phyloP scores from a whole-genome alignment of 2,113 vertebrate genomes.

The Oxygymnocypris stewartii region DNA sequence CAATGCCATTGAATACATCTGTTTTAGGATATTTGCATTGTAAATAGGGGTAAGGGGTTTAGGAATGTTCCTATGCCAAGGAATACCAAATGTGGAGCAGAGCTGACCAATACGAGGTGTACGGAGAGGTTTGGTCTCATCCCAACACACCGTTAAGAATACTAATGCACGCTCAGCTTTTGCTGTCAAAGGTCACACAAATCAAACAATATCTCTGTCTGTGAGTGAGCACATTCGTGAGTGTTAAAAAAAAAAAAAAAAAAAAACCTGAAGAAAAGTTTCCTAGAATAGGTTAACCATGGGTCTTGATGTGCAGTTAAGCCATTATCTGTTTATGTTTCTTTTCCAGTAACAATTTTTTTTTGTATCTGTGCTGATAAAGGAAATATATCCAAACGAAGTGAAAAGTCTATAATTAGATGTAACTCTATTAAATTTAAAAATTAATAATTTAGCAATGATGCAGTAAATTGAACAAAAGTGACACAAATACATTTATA shows the following conservation, averaged over 20 bases:
- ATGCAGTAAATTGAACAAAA: no score
- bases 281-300: background rate
- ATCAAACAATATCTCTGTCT: conserved; percentile 24
- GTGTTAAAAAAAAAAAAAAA: background rate
- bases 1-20: conserved; percentile 56
- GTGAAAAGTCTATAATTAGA: no score
- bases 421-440: no score
- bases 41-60: conserved; percentile 57
- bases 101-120: conserved; percentile 16
- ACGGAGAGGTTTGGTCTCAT: conserved; percentile 30
- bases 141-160: conserved; percentile 42
- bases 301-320: no score
- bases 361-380: no score
- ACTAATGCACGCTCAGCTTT: conserved; percentile 44
- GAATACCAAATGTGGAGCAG: conserved; percentile 52
- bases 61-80: conserved; percentile 40
- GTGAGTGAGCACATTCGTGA: conserved; percentile 3
- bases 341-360: no score
- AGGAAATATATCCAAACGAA: no score
- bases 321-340: no score
- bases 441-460: no score
- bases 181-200: conserved; percentile 54
- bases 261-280: background rate
- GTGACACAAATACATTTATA: no score
- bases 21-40: conserved; percentile 58